Conservation (phyloP, 2,113 vertebrate genomes). For the Menura novaehollandiae region DNA sequence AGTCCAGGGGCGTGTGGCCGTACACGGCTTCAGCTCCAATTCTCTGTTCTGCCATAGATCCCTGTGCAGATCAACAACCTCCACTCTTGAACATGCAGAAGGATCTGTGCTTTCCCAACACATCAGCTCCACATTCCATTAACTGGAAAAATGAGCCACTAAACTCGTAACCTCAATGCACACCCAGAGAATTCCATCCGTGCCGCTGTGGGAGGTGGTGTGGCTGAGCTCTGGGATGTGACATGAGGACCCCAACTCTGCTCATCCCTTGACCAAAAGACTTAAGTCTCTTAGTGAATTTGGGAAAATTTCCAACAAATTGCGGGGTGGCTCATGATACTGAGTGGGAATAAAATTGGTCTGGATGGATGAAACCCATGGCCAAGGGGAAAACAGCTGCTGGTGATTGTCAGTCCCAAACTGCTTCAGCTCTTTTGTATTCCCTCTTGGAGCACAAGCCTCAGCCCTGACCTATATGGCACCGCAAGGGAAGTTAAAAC, state of each 20-base stretch:
- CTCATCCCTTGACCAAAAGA: background rate
- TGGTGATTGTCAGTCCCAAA: fast-evolving
- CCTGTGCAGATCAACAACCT: background rate
- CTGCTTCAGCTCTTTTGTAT: fast-evolving
- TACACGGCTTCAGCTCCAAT: fast-evolving
- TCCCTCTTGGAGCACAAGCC: background rate
- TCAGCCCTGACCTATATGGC: background rate
- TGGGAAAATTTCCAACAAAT: background rate
- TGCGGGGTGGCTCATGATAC: fast-evolving
- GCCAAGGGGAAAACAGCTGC: background rate
- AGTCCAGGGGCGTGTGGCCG: fast-evolving
- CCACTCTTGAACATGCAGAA: background rate
- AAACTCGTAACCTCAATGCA: fast-evolving
- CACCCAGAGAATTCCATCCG: background rate
- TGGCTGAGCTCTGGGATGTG: background rate
- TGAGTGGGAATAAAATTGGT: background rate
- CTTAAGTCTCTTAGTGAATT: background rate
- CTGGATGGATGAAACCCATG: background rate
- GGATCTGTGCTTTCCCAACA: background rate
- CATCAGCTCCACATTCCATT: background rate
- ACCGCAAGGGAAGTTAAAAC: background rate
- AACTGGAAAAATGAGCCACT: background rate
- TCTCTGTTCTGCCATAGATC: background rate
- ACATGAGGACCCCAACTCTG: background rate
- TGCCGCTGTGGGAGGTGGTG: fast-evolving